Conservation (phyloP, 1,140 invertebrate species). For the Drosophila athabasca region DNA sequence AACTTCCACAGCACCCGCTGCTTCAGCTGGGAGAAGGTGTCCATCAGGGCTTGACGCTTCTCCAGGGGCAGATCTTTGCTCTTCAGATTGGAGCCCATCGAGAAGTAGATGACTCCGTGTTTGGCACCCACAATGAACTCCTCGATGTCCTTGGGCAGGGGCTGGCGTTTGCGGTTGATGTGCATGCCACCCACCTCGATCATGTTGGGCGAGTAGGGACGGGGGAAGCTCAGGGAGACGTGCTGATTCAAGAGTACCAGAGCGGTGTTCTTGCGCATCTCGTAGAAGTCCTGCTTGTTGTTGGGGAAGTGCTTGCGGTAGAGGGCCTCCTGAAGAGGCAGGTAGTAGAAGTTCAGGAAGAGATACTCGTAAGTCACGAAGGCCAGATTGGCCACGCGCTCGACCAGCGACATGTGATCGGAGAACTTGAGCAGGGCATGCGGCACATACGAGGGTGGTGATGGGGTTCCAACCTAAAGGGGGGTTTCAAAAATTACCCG, state of each 20-base stretch:
- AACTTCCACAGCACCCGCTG: slow-evolving; percentile 89
- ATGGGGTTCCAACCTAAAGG: slow-evolving; percentile 76
- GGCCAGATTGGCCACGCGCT: slow-evolving; percentile 83
- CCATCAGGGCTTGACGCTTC: slow-evolving; percentile 85
- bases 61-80: slow-evolving; percentile 84
- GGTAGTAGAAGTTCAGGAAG: slow-evolving; percentile 47
- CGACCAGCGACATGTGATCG: slow-evolving; percentile 83
- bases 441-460: slow-evolving; percentile 82
- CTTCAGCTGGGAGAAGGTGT: slow-evolving; percentile 85
- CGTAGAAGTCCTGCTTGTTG: slow-evolving; percentile 67
- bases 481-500: background rate
- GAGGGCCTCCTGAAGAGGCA: slow-evolving; percentile 79
- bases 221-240: slow-evolving; percentile 84
- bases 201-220: slow-evolving; percentile 85
- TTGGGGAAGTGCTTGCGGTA: slow-evolving; percentile 80
- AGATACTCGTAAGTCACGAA: slow-evolving; percentile 59
- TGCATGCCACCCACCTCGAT: slow-evolving; percentile 87
- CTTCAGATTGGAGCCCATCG: slow-evolving; percentile 87
- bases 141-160: slow-evolving; percentile 84
- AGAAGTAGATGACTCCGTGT: slow-evolving; percentile 87
- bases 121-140: slow-evolving; percentile 85
- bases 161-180: slow-evolving; percentile 71
- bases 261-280: slow-evolving; percentile 83
- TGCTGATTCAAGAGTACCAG: slow-evolving; percentile 86
- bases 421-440: slow-evolving; percentile 70